phyloP scores from a whole-genome alignment of 2,797 vertebrate genomes.

The Acrocephalus scirpaceus region DNA sequence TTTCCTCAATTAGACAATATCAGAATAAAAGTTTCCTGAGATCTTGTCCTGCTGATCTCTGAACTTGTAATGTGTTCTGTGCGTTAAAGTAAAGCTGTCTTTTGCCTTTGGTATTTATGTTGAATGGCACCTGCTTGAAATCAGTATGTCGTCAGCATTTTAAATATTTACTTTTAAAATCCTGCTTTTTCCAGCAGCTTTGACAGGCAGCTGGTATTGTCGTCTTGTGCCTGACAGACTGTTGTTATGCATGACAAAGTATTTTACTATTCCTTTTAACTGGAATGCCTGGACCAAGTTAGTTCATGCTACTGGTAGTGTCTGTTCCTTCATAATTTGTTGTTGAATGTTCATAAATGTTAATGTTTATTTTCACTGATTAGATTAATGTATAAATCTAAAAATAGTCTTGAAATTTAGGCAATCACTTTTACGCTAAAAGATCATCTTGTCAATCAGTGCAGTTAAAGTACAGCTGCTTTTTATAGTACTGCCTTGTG shows the following conservation, averaged over 20 bases:
- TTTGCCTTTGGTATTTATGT: not conserved
- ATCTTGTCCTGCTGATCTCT: not conserved
- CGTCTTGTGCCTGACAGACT: not conserved
- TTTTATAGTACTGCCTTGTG: not conserved
- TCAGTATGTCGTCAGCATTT: not conserved
- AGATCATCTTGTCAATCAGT: not conserved
- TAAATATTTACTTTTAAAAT: not conserved
- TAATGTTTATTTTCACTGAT: not conserved
- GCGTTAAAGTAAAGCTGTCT: not conserved
- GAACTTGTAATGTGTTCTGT: not conserved
- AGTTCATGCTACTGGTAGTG: not conserved
- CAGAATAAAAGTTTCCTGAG: not conserved
- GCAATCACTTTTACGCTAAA: not conserved
- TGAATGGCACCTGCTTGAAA: not conserved
- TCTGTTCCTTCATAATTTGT: not conserved
- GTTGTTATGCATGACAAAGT: not conserved
- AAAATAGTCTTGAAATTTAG: not conserved
- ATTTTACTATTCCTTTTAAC: not conserved
- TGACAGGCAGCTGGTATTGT: not conserved
- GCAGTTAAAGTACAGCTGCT: not conserved
- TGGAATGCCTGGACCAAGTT: not conserved
- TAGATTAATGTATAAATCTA: not conserved
- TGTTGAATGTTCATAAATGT: not conserved
- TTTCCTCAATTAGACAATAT: not conserved
- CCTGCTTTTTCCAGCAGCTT: not conserved